phyloP scores from a whole-genome alignment of 1,140 invertebrate species.

The Drosophila teissieri region DNA sequence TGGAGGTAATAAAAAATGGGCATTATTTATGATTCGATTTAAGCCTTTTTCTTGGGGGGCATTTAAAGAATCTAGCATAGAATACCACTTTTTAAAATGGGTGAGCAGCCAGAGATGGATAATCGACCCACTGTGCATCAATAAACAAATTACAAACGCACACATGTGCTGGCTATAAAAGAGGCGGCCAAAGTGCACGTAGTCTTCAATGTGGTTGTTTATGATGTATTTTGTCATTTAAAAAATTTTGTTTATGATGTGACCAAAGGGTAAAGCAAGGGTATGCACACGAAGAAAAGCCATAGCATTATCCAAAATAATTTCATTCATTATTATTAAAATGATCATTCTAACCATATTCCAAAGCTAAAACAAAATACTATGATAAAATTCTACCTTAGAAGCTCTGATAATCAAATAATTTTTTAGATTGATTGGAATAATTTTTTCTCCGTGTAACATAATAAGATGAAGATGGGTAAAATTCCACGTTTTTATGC shows the following conservation, averaged over 20 bases:
- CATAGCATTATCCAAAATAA: neutral
- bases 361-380: too few species aligned
- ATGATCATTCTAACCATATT: neutral
- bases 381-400: too few species aligned
- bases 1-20: neutral
- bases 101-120: neutral
- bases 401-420: neutral
- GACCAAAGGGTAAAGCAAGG: constrained; percentile 15
- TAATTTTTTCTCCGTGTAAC: neutral
- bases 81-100: neutral
- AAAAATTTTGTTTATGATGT: constrained; percentile 42
- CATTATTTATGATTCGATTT: neutral
- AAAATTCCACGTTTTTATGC: neutral
- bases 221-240: constrained; percentile 43
- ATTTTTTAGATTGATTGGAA: neutral
- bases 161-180: constrained; percentile 30
- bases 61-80: neutral
- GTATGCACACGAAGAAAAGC: neutral
- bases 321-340: neutral
- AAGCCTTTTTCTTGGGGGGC: neutral
- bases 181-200: constrained; percentile 32
- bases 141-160: constrained; percentile 35
- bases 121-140: constrained; percentile 45
- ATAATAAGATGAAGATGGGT: neutral
- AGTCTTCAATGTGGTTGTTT: constrained; percentile 25